These are phyloP conservation scores for Australoheros scitulus DNA, from an alignment of 2,113 vertebrate species.

Conservation along the genomic window DNA sequence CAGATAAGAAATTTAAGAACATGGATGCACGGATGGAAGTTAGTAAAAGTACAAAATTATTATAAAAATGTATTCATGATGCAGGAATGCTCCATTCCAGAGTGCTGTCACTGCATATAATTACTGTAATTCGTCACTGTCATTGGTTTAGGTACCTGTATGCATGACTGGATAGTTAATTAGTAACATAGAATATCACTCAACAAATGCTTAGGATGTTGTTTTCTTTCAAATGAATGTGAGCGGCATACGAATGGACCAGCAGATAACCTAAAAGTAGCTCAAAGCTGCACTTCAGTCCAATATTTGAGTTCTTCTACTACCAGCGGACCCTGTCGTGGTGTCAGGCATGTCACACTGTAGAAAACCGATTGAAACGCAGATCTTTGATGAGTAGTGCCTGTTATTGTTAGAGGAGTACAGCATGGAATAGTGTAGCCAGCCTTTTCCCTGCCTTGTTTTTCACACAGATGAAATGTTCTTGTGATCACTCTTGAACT, in stretches of 20 bases:
- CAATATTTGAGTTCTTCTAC: background rate
- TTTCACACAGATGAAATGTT: conserved; percentile 13
- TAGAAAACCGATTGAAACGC: background rate
- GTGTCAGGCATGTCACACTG: background rate
- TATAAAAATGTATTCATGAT: background rate
- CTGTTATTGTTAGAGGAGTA: background rate
- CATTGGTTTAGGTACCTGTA: background rate
- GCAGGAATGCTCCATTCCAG: background rate
- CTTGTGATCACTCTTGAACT: conserved; percentile 56
- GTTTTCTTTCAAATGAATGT: background rate
- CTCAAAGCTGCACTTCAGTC: background rate
- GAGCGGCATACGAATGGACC: background rate
- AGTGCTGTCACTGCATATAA: background rate
- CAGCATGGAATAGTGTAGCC: background rate
- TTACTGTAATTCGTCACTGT: background rate
- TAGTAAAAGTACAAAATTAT: background rate
- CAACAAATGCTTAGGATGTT: background rate
- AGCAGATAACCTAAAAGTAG: background rate
- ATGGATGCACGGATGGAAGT: background rate
- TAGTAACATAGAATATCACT: background rate
- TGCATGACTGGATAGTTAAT: background rate
- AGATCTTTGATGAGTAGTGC: background rate
- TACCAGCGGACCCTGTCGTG: background rate
- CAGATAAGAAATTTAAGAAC: background rate
- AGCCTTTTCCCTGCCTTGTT: background rate